Base-by-base conservation (phyloP, 2,113 vertebrate genomes). In the Oophaga pumilio region DNA sequence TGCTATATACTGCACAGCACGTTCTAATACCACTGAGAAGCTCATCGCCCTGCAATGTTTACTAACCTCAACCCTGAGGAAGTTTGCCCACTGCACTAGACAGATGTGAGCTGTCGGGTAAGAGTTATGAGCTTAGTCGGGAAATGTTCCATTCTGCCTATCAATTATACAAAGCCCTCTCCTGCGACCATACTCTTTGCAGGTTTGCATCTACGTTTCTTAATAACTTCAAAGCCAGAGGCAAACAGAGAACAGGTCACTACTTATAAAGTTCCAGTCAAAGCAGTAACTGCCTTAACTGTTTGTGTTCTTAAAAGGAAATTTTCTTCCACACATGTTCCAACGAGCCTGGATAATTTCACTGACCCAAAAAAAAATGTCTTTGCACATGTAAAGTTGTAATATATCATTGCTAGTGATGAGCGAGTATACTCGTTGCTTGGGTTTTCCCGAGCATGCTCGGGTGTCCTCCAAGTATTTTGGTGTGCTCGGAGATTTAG, bases 1-100 rank as follows among this genome's bases (percentile, higher is more conserved):
- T 76, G 84, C 91, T 91, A 78, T 90, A 90, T 80, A 89, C 82
- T 90, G 85, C 89, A 90, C 95, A 91, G 91, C 91, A 90, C 80
- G 93, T 93, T 93, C 94, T 94, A 88, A 1, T 93, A 94, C 93
- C 92, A 93, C 92, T 93, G 89, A 90, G 78, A 90, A 93, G 93
- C 93, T 95, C 94, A 95, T 95, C 91, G 91, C 93, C 89, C 92
- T 93, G 92, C 81, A 93, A 95, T 95, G 93, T 94, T 95, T 94
- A 93, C 91, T 92, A 93, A 94, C 91, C 94, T 93, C 92, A 94
- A 71, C 90, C 93, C 91, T 89, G 89, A 92, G 94, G 94, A 93
- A 91, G 89, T 91, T 91, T 93, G 91, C 92, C 92, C 91, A 91
- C 89, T 91, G 91, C 91, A 93, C 93, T 90, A 93, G 94, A 92